These are phyloP conservation scores for Manis crassicaudata DNA, from an alignment of 2,797 vertebrate genomes.

Conservation along the genomic window DNA sequence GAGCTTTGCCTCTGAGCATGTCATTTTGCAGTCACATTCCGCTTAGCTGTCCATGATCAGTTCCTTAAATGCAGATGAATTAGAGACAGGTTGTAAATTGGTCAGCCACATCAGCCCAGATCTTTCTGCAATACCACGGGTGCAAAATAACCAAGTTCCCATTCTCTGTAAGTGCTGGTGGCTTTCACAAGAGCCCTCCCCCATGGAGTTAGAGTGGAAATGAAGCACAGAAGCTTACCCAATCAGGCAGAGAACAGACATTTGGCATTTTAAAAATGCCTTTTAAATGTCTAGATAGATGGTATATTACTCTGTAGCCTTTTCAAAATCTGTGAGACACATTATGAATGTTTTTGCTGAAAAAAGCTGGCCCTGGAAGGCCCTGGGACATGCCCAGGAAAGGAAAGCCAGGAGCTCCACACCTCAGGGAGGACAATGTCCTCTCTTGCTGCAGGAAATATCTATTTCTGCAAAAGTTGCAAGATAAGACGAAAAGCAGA, in stretches of 20 bases:
- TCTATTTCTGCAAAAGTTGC: not conserved
- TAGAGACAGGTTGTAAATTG: conserved; percentile 12
- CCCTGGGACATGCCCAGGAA: rapidly evolving
- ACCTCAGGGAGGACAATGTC: not conserved
- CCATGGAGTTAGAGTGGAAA: conserved; percentile 43
- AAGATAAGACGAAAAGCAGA: not conserved
- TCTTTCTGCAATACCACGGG: not conserved
- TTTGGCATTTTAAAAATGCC: conserved; percentile 77
- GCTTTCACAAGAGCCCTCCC: conserved; percentile 24
- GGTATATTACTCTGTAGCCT: conserved; percentile 68
- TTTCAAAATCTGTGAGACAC: conserved; percentile 62
- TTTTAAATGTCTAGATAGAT: conserved; percentile 75
- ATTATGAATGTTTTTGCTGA: not conserved
- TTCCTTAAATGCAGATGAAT: conserved; percentile 15
- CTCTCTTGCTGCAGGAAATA: not conserved
- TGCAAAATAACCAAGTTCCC: not conserved
- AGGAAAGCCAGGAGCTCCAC: not conserved
- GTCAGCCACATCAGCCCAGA: not conserved
- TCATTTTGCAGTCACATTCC: not conserved
- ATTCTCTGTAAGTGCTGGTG: not conserved
- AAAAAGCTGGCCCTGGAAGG: not conserved
- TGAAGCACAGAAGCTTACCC: conserved; percentile 1
- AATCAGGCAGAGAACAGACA: conserved; percentile 56
- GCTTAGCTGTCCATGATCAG: not conserved
- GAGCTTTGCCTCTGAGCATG: not conserved